Evolutionary conservation across 2,888 invertebrate species (phyloP).

Genomic region (Trisateles emortualis): DNA sequence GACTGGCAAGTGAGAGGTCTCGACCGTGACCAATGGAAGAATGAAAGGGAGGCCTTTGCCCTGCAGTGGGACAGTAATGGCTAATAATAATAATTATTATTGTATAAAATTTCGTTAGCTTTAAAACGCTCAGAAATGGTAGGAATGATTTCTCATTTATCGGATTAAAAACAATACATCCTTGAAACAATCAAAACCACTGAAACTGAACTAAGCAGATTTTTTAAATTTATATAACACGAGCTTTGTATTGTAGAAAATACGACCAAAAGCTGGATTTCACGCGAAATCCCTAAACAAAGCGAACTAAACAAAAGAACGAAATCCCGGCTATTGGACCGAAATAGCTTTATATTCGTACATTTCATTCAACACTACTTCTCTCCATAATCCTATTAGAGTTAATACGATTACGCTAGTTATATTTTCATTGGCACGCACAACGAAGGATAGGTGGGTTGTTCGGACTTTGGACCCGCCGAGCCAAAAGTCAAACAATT

Average conservation of each 20-base stretch:
- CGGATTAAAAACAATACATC: background rate
- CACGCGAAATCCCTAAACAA: constrained; percentile 39
- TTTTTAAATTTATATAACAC: constrained; percentile 12
- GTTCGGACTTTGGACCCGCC: constrained; percentile 15
- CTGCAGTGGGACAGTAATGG: too few relatives aligned
- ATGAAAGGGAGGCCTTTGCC: too few relatives aligned
- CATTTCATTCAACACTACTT: constrained; percentile 38
- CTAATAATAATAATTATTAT: too few relatives aligned
- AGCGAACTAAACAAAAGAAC: constrained; percentile 43
- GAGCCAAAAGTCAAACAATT: constrained; percentile 35
- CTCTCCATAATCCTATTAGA: constrained; percentile 44
- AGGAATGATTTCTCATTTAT: background rate
- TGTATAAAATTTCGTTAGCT: too few relatives aligned
- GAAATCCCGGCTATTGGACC: constrained; percentile 24
- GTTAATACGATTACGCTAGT: constrained; percentile 45
- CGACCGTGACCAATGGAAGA: too few relatives aligned
- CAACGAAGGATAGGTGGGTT: constrained; percentile 1
- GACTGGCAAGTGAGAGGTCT: too few relatives aligned
- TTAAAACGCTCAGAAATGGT: background rate
- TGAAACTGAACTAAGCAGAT: constrained; percentile 12
- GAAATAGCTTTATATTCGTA: constrained; percentile 32
- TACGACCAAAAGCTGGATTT: constrained; percentile 31
- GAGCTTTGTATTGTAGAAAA: constrained; percentile 27
- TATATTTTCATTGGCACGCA: constrained; percentile 33
- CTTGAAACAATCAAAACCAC: constrained; percentile 3